Base-by-base conservation (phyloP, 2,113 vertebrate genomes). In the Phyllostomus hastatus region DNA sequence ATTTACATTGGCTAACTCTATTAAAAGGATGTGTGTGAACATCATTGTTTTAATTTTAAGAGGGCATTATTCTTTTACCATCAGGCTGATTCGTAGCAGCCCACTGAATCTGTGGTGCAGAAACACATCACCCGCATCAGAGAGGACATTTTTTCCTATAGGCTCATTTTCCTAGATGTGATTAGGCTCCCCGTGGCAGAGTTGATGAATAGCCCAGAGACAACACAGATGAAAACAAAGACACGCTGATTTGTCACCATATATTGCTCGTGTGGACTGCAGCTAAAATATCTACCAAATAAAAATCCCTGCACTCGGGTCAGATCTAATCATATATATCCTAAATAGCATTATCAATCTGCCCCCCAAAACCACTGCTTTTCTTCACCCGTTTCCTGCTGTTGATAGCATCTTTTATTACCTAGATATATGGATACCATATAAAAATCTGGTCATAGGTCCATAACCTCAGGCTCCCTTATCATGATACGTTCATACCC, bases 141-240 rank as follows among this genome's bases (percentile, higher is more conserved):
- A 87, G 46, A 73, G 26, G 43, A 66, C 11, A 48, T 54, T 70
- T 88, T 88, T 87, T 50, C 78, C 31, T 70, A 19, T 4, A 85
- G 26, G 4, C 64, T 94, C 46, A 84, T 92, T 92, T 94, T 94
- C 78, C 17, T 92, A 70, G 76, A 46, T 88, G 70, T 88, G 70
- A 92, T 89, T 17, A 66, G 31, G 5, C 50, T 75, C 8, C 50
- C 17, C 10, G 57, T 67, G 19, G 46, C 82, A 91, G 72, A 92
- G 14, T 26, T 92, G 84, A 92, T 92, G 72, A 88, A 64, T 28
- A 31, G 84, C 70, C 61, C 16, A 57, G 19, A 66, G 33, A 84
- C 33, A 92, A 88, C 78, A 92, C 26, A 88, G 43, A 79, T 79
- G 26, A 73, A 89, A 92, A 92, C 52, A 72, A 79, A 88, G 84